phyloP scores from a whole-genome alignment of 2,888 invertebrate species.

The Diadegma fenestrale region DNA sequence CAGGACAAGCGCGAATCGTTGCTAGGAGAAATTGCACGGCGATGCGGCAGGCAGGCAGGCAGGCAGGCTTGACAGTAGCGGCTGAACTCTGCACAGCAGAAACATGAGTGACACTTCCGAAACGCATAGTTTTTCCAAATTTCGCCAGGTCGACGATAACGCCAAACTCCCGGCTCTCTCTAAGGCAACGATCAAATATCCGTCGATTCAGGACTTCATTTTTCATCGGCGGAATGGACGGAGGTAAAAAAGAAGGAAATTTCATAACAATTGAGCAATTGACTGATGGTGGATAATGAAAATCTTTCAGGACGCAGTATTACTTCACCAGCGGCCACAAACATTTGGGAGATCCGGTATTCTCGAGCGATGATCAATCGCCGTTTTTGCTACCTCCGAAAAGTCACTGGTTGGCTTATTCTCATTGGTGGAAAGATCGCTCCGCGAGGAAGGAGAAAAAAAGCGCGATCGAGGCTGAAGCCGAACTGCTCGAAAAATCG shows the following conservation, averaged over 20 bases:
- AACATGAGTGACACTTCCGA: conserved; percentile 71
- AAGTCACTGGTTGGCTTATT: conserved; percentile 84
- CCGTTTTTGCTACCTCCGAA: conserved; percentile 85
- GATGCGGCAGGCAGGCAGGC: background rate
- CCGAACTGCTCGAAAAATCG: conserved; percentile 79
- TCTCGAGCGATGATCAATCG: conserved; percentile 82
- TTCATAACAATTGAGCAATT: no score
- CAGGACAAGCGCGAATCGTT: conserved; percentile 40
- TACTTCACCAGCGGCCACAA: conserved; percentile 79
- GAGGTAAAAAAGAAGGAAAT: conserved; percentile 61
- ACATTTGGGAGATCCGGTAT: conserved; percentile 74
- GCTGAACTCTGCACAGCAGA: conserved; percentile 53
- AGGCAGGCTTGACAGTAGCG: background rate
- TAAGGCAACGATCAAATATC: conserved; percentile 64
- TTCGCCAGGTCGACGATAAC: conserved; percentile 70
- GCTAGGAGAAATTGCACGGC: background rate
- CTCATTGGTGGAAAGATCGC: conserved; percentile 83
- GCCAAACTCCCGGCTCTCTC: conserved; percentile 65
- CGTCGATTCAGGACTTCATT: conserved; percentile 70
- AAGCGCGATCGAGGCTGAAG: conserved; percentile 79
- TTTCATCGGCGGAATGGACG: conserved; percentile 73
- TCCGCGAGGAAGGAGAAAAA: conserved; percentile 78
- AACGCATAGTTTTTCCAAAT: conserved; percentile 67
- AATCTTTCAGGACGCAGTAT: conserved; percentile 72
- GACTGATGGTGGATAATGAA: background rate